These are phyloP conservation scores for Dendroctonus valens DNA, from an alignment of 1,140 invertebrate species.

Conservation along the genomic window DNA sequence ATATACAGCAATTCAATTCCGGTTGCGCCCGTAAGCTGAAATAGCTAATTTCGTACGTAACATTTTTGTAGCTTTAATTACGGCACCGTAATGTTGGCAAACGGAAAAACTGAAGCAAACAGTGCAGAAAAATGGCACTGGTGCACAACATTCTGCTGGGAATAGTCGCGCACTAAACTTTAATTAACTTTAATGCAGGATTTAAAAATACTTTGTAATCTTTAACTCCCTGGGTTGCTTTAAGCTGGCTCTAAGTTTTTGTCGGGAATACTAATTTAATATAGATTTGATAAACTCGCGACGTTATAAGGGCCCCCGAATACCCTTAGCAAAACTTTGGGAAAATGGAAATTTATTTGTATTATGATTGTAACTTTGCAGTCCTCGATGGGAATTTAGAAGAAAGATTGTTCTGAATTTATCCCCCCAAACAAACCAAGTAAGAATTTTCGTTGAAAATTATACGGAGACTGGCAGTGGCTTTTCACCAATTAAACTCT, in stretches of 20 bases:
- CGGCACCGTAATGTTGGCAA: slow-evolving; percentile 6
- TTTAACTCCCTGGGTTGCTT: slow-evolving; percentile 22
- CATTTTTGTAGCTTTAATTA: slow-evolving; percentile 25
- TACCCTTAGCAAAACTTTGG: slow-evolving; percentile 1
- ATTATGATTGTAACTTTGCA: slow-evolving; percentile 1
- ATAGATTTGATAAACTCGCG: slow-evolving; percentile 23
- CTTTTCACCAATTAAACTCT: background rate
- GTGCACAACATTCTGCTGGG: slow-evolving; percentile 18
- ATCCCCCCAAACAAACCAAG: background rate
- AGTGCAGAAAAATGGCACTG: slow-evolving; percentile 11
- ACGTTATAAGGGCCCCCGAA: slow-evolving; percentile 2
- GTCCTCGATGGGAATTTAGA: background rate
- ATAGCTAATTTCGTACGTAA: slow-evolving; percentile 11
- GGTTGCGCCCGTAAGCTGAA: background rate
- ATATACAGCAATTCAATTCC: no score
- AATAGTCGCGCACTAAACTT: slow-evolving; percentile 17
- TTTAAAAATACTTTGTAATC: slow-evolving; percentile 32
- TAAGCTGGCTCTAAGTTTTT: slow-evolving; percentile 26
- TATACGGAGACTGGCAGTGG: no score
- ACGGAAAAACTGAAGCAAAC: slow-evolving; percentile 19
- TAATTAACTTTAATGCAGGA: slow-evolving; percentile 29
- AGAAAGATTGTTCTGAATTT: background rate
- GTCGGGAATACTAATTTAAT: slow-evolving; percentile 25
- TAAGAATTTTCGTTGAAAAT: no score
- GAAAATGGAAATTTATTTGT: slow-evolving; percentile 19